Conservation (phyloP, 2,113 vertebrate genomes). For the Stegostoma tigrinum region DNA sequence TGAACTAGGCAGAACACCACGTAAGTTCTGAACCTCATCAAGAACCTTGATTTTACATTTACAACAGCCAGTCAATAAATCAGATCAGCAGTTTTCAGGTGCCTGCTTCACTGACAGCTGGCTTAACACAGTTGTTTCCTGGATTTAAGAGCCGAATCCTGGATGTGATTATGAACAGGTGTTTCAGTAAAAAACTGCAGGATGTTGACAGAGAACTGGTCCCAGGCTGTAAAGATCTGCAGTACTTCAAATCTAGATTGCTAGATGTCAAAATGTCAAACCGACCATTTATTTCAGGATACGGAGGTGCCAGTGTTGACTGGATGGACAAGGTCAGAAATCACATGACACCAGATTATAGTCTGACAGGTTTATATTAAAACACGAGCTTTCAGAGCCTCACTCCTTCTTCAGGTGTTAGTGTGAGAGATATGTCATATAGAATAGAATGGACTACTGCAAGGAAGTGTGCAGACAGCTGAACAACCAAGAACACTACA, state of each 20-base stretch:
- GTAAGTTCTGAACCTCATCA: background rate
- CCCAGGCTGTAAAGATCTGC: background rate
- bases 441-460: no score
- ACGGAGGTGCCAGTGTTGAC: no score
- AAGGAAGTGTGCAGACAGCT: no score
- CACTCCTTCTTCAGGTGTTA: no score
- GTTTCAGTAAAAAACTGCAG: background rate
- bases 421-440: no score
- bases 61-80: slow-evolving; percentile 16
- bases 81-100: slow-evolving; percentile 15
- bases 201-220: background rate
- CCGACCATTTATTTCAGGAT: no score
- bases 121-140: background rate
- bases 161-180: background rate
- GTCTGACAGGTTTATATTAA: no score
- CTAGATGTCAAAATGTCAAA: background rate
- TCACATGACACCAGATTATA: no score
- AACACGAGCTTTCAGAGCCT: no score
- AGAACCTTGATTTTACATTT: background rate
- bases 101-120: background rate
- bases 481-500: no score
- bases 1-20: background rate
- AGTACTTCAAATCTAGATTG: no score
- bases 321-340: no score
- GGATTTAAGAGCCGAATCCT: background rate